Conservation (phyloP, 1,140 invertebrate genomes). For the Heliconius nattereri region DNA sequence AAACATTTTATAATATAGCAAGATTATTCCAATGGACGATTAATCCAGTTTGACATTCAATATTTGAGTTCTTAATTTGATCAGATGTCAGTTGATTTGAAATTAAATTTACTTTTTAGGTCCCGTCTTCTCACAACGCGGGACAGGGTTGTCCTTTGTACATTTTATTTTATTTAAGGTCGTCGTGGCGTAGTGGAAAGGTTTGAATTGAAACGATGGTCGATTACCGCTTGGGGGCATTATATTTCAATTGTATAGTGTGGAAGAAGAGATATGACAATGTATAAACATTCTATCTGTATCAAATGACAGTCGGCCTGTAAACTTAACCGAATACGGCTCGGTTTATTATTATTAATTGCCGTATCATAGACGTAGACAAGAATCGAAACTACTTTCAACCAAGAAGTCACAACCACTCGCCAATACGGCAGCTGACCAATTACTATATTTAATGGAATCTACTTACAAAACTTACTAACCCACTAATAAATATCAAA, state of each 20-base stretch:
- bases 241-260: no score
- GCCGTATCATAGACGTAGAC: no score
- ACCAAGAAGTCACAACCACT: neutral
- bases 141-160: slow-evolving; percentile 25
- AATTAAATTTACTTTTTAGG: slow-evolving; percentile 35
- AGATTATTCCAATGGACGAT: slow-evolving; percentile 11
- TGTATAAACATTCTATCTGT: no score
- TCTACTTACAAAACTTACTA: neutral
- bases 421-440: neutral
- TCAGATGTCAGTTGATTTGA: slow-evolving; percentile 38
- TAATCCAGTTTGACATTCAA: slow-evolving; percentile 40
- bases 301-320: no score
- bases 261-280: no score
- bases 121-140: slow-evolving; percentile 21
- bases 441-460: neutral
- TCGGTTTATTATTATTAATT: no score
- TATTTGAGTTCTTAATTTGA: slow-evolving; percentile 49
- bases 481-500: neutral
- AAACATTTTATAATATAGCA: neutral
- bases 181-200: no score
- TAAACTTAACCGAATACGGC: no score
- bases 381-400: no score
- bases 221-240: no score
- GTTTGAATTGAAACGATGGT: no score
- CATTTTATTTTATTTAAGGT: neutral